phyloP scores from a whole-genome alignment of 2,797 vertebrate species.

The Poecilia picta region DNA sequence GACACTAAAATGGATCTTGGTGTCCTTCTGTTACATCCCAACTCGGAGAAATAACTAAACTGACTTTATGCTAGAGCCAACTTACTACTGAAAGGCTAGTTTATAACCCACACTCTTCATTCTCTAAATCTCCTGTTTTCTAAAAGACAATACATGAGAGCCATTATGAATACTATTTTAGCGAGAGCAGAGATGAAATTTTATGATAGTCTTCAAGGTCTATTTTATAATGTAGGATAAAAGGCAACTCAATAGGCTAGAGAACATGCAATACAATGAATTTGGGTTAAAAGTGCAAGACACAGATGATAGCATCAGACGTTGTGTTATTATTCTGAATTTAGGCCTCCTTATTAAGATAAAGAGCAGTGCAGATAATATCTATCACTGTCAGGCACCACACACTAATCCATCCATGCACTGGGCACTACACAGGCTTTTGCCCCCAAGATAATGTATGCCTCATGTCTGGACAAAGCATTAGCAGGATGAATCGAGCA shows the following conservation, averaged over 20 bases:
- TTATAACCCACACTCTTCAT: not conserved
- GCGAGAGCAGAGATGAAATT: not conserved
- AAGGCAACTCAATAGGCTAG: conserved; percentile 1
- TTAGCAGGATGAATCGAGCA: conserved; percentile 50
- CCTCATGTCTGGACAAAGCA: conserved; percentile 34
- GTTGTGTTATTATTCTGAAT: conserved; percentile 10
- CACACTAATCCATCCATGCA: conserved; percentile 36
- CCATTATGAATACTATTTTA: not conserved
- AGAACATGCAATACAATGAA: not conserved
- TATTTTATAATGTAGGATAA: not conserved
- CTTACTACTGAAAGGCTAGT: not conserved
- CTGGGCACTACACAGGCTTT: conserved; percentile 36
- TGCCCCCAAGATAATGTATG: conserved; percentile 55
- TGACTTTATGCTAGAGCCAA: conserved; percentile 5
- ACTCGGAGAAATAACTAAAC: not conserved
- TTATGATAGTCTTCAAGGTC: not conserved
- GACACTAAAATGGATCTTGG: not conserved
- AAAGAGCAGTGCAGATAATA: conserved; percentile 51
- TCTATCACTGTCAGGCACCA: conserved; percentile 29
- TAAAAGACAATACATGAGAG: not conserved
- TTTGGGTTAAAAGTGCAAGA: conserved; percentile 10
- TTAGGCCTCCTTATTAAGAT: conserved; percentile 44
- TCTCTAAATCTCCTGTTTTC: not conserved
- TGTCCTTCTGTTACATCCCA: not conserved
- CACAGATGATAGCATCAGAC: conserved; percentile 20